Evolutionary conservation across 2,888 invertebrate species (phyloP), one percentile per base, ranked within the genome.

Genomic region (Dendrolimus pini): DNA sequence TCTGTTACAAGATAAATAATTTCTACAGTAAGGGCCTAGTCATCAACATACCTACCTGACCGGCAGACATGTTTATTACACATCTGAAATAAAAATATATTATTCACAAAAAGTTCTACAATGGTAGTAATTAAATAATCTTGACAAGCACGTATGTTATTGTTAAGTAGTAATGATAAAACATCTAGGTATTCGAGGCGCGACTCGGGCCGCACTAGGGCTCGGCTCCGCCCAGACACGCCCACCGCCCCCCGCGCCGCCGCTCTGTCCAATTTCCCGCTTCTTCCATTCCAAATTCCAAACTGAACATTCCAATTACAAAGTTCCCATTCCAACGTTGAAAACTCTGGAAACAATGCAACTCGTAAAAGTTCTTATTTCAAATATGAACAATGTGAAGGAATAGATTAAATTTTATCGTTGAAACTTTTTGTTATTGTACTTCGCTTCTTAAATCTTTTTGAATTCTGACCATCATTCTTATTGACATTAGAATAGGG

Each of bases 221-320:
- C 73, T 66, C 68, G 60, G 75, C 80, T 69, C 74, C 75, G 75
- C 71, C 72, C 69, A 58, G 66, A 65, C 76, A 77, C 82, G 80
- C 84, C 85, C 77, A 77, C 73, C 74, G 72, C 77, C 78, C 77
- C 68, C 71, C 62, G 63, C 72, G 72, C 65, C 70, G 74, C 75
- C 67, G 71, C 70, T 62, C 71, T 42, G 60, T 55, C 59, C 59
- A 68, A 73, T 78, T 79, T 78, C 69, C 76, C 70, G 65, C 71
- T 71, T 83, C 79, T 78, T 78, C 76, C 82, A 83, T 83, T 79
- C 78, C 80, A 64, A 82, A 83, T 78, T 72, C 78, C 79, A 66
- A 30, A 47, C 47, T 47, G 47, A 73, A 74, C 68, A 75, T 75
- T 67, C 65, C 74, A 79, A 78, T 80, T 80, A 74, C 71, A 82